Conservation (phyloP, 2,113 vertebrate species). For the Rousettus leschenaultii region DNA sequence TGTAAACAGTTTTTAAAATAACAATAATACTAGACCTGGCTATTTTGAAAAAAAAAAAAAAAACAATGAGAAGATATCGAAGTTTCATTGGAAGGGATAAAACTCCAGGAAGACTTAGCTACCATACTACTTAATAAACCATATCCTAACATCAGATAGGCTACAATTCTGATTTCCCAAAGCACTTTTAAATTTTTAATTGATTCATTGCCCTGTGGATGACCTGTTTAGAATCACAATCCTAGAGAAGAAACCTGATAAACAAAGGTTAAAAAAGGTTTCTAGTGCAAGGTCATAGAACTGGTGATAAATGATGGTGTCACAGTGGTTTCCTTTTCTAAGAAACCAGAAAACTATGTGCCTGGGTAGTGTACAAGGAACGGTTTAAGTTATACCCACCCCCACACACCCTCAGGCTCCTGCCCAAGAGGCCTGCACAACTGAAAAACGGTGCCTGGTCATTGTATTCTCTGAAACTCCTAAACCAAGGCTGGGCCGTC, state of each 20-base stretch:
- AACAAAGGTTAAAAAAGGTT: slow-evolving; percentile 7
- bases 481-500: not conserved
- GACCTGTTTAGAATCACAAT: not conserved
- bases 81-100: not conserved
- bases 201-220: not conserved
- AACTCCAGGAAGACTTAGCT: not conserved
- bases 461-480: not conserved
- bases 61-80: not conserved
- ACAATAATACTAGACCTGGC: not conserved
- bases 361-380: not conserved
- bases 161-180: not conserved
- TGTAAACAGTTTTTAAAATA: not conserved
- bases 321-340: not conserved
- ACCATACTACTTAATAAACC: not conserved
- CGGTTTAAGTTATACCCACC: not conserved
- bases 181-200: slow-evolving; percentile 41
- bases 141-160: not conserved
- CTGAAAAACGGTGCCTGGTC: not conserved
- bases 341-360: not conserved
- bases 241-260: slow-evolving; percentile 17
- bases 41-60: not conserved
- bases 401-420: not conserved
- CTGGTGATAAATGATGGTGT: not conserved
- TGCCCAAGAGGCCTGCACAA: not conserved
- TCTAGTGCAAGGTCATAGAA: not conserved